A percentile compares a stretch with the other conserved stretches of the same genome.
Conservation (phyloP, 2,113 vertebrate species). For the Hyaena hyaena region DNA sequence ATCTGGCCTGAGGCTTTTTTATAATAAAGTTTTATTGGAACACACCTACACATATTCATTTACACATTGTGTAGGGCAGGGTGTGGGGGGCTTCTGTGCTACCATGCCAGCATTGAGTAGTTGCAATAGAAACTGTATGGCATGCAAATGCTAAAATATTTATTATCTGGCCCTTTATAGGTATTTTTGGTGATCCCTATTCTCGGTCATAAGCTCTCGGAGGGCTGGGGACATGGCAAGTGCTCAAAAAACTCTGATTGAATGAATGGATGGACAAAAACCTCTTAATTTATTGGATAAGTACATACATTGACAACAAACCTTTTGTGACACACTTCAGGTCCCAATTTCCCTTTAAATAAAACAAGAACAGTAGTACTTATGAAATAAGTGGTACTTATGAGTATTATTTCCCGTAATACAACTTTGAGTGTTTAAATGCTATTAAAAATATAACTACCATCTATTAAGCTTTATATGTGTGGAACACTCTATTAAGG, state of each 20-base stretch:
- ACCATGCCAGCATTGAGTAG: neutral
- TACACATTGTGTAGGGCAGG: neutral
- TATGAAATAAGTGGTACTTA: conserved; percentile 46
- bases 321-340: neutral
- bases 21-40: conserved; percentile 26
- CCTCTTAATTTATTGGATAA: neutral
- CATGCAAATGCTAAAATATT: neutral
- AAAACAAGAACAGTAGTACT: conserved; percentile 32
- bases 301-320: neutral
- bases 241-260: neutral
- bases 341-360: neutral
- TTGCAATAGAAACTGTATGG: neutral
- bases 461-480: conserved; percentile 71
- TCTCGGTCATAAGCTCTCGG: neutral
- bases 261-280: neutral
- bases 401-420: conserved; percentile 40
- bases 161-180: neutral
- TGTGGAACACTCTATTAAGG: conserved; percentile 63
- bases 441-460: conserved; percentile 73
- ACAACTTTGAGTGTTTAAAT: conserved; percentile 48
- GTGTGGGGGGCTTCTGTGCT: neutral
- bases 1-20: neutral
- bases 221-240: neutral
- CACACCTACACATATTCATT: no score
- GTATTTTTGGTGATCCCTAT: neutral